These are phyloP conservation scores for Julus scandinavius DNA, from an alignment of 2,888 invertebrate genomes.

Conservation along the genomic window DNA sequence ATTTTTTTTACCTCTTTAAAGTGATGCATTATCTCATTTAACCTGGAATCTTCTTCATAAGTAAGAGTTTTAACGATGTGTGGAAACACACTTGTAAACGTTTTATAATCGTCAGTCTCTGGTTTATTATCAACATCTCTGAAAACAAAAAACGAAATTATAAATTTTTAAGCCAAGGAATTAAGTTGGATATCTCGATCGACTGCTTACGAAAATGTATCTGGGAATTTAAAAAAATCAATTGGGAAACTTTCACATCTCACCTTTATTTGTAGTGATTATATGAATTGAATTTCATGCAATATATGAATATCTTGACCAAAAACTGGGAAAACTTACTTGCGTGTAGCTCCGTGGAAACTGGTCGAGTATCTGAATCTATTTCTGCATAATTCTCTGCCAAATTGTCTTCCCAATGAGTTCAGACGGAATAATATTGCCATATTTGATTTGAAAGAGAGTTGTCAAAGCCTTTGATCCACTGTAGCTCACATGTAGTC, in stretches of 20 bases:
- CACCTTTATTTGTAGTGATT: too few relatives aligned
- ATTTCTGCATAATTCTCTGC: too few relatives aligned
- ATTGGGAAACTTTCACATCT: not conserved
- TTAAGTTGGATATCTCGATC: not conserved
- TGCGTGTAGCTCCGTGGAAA: not conserved
- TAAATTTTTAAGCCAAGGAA: not conserved
- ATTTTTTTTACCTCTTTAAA: conserved; percentile 10
- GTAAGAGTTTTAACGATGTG: not conserved
- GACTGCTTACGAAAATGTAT: too few relatives aligned
- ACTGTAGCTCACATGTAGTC: too few relatives aligned
- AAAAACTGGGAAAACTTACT: not conserved
- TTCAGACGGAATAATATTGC: too few relatives aligned
- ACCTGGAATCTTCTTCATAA: conserved; percentile 38
- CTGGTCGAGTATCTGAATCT: too few relatives aligned
- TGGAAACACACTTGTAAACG: not conserved
- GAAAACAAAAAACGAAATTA: not conserved
- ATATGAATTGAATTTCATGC: not conserved
- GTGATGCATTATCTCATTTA: not conserved
- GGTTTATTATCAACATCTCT: not conserved
- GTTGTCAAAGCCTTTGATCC: too few relatives aligned
- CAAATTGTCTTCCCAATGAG: too few relatives aligned
- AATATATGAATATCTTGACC: not conserved
- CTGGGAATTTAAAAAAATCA: not conserved
- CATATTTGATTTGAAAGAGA: too few relatives aligned
- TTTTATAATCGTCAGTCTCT: not conserved